Conservation (phyloP, 2,113 vertebrate genomes). For the Limnothrissa miodon region DNA sequence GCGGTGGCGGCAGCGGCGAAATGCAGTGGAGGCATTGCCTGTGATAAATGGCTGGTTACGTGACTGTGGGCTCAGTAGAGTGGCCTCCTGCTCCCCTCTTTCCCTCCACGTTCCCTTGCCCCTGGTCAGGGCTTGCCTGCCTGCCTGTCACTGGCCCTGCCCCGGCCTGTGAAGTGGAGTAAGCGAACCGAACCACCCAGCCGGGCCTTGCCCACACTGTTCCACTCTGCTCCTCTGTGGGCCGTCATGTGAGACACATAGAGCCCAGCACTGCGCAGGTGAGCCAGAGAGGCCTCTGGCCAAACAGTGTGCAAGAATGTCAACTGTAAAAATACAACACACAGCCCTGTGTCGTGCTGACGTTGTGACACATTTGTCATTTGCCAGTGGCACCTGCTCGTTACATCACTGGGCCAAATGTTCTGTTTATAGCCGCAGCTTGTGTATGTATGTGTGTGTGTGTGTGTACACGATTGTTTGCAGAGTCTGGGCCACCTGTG, state of each 20-base stretch:
- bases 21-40: too few relatives aligned
- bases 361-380: neutral
- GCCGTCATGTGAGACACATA: neutral
- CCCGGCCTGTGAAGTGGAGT: too few relatives aligned
- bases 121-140: neutral
- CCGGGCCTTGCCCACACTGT: too few relatives aligned
- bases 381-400: neutral
- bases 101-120: neutral
- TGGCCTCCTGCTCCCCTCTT: neutral
- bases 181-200: too few relatives aligned
- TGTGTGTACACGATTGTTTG: neutral
- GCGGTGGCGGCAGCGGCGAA: neutral
- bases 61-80: neutral
- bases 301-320: neutral
- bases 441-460: neutral
- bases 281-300: too few relatives aligned
- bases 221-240: neutral
- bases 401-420: neutral
- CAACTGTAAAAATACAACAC: neutral
- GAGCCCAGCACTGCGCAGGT: neutral
- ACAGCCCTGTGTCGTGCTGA: neutral
- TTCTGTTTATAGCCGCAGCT: neutral
- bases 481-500: neutral
- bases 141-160: too few relatives aligned
- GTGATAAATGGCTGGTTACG: neutral